Conservation (phyloP, 1,140 invertebrate species). For the Monochamus saltuarius region DNA sequence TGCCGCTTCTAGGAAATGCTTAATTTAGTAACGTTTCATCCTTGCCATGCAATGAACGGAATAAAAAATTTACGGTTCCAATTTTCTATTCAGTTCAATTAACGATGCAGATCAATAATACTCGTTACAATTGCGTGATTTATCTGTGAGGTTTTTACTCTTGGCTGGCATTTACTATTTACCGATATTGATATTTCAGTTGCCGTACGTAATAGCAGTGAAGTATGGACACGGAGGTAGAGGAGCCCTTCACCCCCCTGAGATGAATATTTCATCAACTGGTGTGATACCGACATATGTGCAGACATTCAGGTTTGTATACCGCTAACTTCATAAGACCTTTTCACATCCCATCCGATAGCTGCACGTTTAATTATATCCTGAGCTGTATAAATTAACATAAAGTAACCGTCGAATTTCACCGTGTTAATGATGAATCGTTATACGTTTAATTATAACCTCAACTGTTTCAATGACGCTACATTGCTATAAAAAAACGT, state of each 20-base stretch:
- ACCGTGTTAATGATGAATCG: neutral
- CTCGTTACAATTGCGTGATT: constrained; percentile 1
- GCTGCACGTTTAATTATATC: neutral
- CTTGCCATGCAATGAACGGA: too few species aligned
- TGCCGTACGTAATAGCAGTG: constrained; percentile 75
- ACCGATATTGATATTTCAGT: constrained; percentile 55
- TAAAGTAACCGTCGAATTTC: too few species aligned
- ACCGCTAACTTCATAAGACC: constrained; percentile 3
- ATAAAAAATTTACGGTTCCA: too few species aligned
- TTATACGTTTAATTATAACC: too few species aligned
- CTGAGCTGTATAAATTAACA: too few species aligned
- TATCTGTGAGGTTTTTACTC: neutral
- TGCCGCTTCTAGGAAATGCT: too few species aligned
- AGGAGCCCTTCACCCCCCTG: constrained; percentile 71
- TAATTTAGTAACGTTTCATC: too few species aligned
- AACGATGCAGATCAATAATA: neutral
- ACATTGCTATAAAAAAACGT: too few species aligned
- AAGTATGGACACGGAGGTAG: constrained; percentile 77
- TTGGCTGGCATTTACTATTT: constrained; percentile 15
- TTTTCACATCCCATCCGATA: neutral
- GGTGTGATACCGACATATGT: constrained; percentile 73
- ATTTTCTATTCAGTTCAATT: neutral
- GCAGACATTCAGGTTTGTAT: constrained; percentile 68
- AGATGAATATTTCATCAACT: constrained; percentile 76
- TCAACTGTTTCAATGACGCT: too few species aligned